Evolutionary conservation across 2,113 vertebrate species (phyloP).

Genomic region (Boleophthalmus pectinirostris): DNA sequence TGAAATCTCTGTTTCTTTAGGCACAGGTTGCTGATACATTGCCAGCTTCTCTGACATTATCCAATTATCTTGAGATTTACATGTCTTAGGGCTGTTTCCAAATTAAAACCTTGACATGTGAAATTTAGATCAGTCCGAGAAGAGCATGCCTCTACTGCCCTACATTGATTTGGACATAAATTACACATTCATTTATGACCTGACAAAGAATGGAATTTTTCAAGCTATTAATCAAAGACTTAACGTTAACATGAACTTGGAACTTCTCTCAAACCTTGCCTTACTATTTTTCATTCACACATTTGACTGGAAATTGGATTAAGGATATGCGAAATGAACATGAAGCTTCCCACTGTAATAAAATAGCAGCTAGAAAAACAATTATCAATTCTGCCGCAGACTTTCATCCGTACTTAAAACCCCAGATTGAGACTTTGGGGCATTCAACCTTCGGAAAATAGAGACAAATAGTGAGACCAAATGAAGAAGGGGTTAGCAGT

Average conservation of each 20-base stretch:
- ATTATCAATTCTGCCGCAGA: slow-evolving; percentile 33
- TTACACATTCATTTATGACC: not conserved
- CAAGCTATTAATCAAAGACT: not conserved
- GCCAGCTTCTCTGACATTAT: not conserved
- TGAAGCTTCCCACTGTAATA: not conserved
- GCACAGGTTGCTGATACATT: not conserved
- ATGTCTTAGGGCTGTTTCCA: not conserved
- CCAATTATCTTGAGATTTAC: slow-evolving; percentile 6
- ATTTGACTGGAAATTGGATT: not conserved
- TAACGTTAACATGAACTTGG: slow-evolving; percentile 7
- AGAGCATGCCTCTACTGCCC: not conserved
- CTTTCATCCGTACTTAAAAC: slow-evolving; percentile 51
- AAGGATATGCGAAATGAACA: not conserved
- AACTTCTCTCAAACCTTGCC: not conserved
- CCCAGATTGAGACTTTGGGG: slow-evolving; percentile 43
- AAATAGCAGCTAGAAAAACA: not conserved
- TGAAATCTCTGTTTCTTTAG: not conserved
- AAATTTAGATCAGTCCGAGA: not conserved
- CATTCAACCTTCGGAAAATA: slow-evolving; percentile 58
- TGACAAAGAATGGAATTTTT: slow-evolving; percentile 10
- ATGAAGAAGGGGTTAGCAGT: slow-evolving; percentile 42
- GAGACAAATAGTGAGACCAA: slow-evolving; percentile 46
- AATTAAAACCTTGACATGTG: slow-evolving; percentile 1
- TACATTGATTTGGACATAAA: not conserved
- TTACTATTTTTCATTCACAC: slow-evolving; percentile 13